Conservation (phyloP, 1,140 invertebrate species). For the Drosophila sp. region DNA sequence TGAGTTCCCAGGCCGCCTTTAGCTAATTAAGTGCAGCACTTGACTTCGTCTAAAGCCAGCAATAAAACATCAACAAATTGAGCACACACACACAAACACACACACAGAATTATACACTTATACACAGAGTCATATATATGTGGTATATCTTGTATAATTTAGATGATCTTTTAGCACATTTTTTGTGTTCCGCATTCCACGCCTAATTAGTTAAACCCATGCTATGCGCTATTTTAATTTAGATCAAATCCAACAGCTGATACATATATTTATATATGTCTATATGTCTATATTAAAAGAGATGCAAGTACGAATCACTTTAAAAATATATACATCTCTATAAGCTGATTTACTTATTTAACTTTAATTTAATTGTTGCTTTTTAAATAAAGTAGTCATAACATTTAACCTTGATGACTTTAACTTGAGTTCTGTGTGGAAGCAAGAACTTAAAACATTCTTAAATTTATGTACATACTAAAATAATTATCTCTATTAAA, state of each 20-base stretch:
- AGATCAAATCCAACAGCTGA: constrained; percentile 10
- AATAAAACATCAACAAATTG: constrained; percentile 72
- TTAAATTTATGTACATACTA: too few relatives aligned
- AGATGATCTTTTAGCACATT: constrained; percentile 72
- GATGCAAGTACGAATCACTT: too few relatives aligned
- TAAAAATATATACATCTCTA: too few relatives aligned
- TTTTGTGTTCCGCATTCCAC: constrained; percentile 71
- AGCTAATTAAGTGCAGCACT: constrained; percentile 65
- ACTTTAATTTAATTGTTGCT: too few relatives aligned
- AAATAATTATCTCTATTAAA: too few relatives aligned
- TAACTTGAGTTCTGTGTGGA: too few relatives aligned
- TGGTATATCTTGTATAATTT: constrained; percentile 55
- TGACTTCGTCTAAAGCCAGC: constrained; percentile 70
- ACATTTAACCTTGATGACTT: too few relatives aligned
- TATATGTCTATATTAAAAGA: neutral
- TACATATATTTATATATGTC: neutral
- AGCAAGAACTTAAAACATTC: too few relatives aligned
- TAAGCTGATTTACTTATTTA: too few relatives aligned
- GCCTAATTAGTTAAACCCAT: constrained; percentile 57
- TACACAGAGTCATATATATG: constrained; percentile 16
- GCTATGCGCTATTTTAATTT: constrained; percentile 17
- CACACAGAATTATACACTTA: constrained; percentile 17
- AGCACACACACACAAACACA: constrained; percentile 44
- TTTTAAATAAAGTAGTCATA: too few relatives aligned
- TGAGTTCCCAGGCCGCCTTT: constrained; percentile 63